These are phyloP conservation scores for Lepus timidus DNA, from an alignment of 2,113 vertebrate genomes.

Conservation along the genomic window DNA sequence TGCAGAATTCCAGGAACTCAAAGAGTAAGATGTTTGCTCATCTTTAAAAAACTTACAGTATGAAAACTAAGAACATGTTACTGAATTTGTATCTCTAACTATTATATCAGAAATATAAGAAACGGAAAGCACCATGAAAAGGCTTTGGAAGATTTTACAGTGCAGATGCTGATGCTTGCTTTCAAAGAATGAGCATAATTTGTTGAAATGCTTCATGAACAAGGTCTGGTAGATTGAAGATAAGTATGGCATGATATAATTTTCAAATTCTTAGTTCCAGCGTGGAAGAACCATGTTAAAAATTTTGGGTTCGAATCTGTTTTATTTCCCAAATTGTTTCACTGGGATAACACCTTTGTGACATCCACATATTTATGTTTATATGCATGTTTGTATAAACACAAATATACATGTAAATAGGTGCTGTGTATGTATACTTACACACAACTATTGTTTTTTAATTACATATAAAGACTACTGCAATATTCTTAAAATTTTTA, in stretches of 20 bases:
- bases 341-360: neutral
- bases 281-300: neutral
- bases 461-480: neutral
- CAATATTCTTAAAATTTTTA: too few species aligned
- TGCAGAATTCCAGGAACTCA: neutral
- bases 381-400: neutral
- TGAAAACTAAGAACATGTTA: neutral
- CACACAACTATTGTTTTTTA: neutral
- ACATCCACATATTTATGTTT: neutral
- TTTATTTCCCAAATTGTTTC: neutral
- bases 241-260: neutral
- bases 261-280: constrained; percentile 13
- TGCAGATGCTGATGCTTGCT: neutral
- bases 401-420: accelerated
- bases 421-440: neutral
- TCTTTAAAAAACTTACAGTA: neutral
- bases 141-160: neutral
- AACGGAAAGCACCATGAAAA: neutral
- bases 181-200: neutral
- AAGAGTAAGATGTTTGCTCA: neutral
- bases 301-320: neutral
- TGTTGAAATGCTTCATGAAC: neutral
- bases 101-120: neutral
- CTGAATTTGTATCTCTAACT: too few species aligned
- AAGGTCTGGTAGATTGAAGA: neutral